Evolutionary conservation across 2,888 invertebrate species (phyloP).

Genomic region (Synergus japonicus): DNA sequence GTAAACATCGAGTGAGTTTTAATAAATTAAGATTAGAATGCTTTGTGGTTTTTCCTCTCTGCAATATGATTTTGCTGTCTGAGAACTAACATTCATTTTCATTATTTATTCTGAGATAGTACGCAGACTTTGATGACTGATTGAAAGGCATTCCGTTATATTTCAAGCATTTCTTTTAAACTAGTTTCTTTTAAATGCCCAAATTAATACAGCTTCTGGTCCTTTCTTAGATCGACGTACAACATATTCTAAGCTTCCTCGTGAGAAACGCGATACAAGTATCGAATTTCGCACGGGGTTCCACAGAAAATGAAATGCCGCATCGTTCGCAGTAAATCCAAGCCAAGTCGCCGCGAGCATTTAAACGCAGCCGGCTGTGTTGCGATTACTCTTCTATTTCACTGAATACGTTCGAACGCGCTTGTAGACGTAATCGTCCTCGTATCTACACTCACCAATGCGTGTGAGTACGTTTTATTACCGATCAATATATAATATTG

Average conservation of each 20-base stretch:
- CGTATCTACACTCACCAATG: constrained; percentile 32
- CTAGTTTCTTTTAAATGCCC: too few relatives aligned
- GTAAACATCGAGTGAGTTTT: not conserved
- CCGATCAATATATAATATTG: constrained; percentile 55
- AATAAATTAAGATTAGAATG: not conserved
- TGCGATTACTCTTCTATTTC: constrained; percentile 48
- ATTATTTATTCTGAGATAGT: not conserved
- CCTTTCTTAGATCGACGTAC: constrained; percentile 11
- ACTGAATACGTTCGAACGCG: constrained; percentile 35
- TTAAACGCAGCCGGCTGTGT: constrained; percentile 39
- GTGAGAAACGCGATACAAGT: constrained; percentile 47
- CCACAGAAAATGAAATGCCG: constrained; percentile 49
- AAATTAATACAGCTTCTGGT: not conserved
- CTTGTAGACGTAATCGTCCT: constrained; percentile 29
- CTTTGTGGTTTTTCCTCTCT: not conserved
- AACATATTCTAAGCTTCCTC: constrained; percentile 41
- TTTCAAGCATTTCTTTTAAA: not conserved
- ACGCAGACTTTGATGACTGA: not conserved
- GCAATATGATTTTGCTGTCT: not conserved
- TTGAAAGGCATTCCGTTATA: not conserved
- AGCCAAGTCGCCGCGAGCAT: constrained; percentile 43
- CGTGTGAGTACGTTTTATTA: constrained; percentile 55
- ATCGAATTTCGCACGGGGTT: constrained; percentile 48
- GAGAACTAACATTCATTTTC: not conserved
- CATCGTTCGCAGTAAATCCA: constrained; percentile 43